Percentiles rank a stretch among this genome's conserved stretches.
Conservation (phyloP, 2,113 vertebrate species). For the human region DNA sequence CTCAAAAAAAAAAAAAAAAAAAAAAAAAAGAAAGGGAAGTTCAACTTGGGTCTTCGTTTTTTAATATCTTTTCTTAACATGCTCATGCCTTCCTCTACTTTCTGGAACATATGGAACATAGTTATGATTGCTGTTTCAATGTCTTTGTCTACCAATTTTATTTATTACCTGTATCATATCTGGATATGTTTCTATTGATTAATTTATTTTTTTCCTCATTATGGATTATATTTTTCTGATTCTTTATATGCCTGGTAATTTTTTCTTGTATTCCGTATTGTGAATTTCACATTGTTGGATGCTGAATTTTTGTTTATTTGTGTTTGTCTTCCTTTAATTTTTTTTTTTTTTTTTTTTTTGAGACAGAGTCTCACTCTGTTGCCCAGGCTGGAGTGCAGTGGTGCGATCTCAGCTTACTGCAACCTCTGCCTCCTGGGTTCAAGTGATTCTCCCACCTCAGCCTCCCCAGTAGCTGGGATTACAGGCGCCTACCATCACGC, state of each 20-base stretch:
- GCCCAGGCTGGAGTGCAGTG: too few species aligned
- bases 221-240: conserved; percentile 1
- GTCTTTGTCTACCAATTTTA: conserved; percentile 29
- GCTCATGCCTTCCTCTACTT: not conserved
- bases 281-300: conserved; percentile 44
- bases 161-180: conserved; percentile 30
- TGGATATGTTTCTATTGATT: conserved; percentile 20
- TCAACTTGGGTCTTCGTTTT: not conserved
- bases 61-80: not conserved
- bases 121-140: conserved; percentile 2
- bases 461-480: too few species aligned
- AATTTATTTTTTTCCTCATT: not conserved
- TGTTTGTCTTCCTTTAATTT: not conserved
- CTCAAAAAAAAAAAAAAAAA: not conserved
- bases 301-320: not conserved
- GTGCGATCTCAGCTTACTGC: too few species aligned
- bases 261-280: not conserved
- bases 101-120: not conserved
- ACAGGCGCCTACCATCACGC: too few species aligned
- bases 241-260: not conserved
- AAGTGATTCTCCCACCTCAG: too few species aligned
- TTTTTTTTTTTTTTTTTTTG: conserved; percentile 55
- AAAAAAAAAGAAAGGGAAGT: not conserved
- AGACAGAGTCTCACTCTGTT: not conserved
- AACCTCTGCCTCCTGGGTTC: too few species aligned